Percentiles rank a stretch among this genome's conserved stretches.
phyloP scores from a whole-genome alignment of 2,888 invertebrate species.

The Caenorhabditis sp. region DNA sequence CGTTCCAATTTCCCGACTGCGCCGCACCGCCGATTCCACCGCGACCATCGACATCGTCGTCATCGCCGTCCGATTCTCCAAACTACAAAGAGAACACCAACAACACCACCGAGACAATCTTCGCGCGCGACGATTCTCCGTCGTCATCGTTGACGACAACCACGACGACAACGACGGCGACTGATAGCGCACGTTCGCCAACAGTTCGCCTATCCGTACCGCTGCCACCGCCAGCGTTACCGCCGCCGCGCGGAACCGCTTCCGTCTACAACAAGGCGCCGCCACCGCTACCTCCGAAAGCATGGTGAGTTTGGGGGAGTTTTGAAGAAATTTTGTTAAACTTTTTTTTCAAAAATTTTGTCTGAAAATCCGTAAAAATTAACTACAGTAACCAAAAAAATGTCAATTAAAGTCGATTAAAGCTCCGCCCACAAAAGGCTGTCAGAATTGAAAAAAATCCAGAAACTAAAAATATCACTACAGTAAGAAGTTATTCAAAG shows the following conservation, averaged over 20 bases:
- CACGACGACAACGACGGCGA: conserved; percentile 19
- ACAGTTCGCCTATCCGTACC: conserved; percentile 52
- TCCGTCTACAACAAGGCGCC: conserved; percentile 12
- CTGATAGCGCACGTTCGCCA: conserved; percentile 43
- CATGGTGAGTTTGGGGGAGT: conserved; percentile 9
- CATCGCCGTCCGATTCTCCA: conserved; percentile 7
- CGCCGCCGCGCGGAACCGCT: conserved; percentile 39
- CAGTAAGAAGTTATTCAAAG: too few species aligned
- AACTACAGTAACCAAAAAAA: too few species aligned
- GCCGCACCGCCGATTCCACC: conserved; percentile 37
- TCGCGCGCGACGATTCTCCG: conserved; percentile 3
- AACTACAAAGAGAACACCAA: not conserved
- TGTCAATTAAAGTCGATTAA: too few species aligned
- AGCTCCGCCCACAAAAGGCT: too few species aligned
- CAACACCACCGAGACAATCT: not conserved
- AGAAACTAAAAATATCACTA: too few species aligned
- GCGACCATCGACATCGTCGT: conserved; percentile 15
- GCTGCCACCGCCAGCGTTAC: conserved; percentile 49
- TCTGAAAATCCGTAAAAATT: not conserved
- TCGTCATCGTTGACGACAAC: conserved; percentile 31
- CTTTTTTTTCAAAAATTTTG: not conserved
- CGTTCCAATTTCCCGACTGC: conserved; percentile 33
- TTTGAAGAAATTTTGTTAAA: not conserved
- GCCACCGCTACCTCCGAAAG: conserved; percentile 51
- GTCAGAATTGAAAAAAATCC: too few species aligned